phyloP scores from a whole-genome alignment of 2,113 vertebrate genomes.

The Otus sunia region DNA sequence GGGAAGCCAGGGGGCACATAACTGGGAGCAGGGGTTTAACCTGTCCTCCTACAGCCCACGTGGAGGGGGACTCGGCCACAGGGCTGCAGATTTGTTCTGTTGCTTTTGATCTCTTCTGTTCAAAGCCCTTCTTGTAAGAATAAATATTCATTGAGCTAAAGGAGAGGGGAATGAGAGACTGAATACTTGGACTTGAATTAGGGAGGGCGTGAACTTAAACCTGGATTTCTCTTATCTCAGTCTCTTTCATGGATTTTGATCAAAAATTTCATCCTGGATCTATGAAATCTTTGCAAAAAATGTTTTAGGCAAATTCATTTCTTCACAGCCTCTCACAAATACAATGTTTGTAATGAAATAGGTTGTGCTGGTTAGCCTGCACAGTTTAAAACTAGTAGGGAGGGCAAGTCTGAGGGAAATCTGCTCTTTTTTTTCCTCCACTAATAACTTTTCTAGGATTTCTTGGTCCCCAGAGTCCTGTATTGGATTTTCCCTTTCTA shows the following conservation, averaged over 20 bases:
- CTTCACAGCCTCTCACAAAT: neutral
- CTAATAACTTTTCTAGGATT: neutral
- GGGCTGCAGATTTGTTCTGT: neutral
- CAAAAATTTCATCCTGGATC: neutral
- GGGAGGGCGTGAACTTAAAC: neutral
- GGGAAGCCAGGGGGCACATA: accelerated
- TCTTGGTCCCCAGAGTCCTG: neutral
- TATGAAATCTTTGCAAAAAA: neutral
- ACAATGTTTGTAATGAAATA: neutral
- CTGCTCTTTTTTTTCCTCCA: neutral
- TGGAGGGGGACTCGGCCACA: neutral
- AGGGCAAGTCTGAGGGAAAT: neutral
- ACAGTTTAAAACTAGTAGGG: neutral
- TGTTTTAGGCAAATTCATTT: neutral
- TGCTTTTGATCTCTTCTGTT: neutral
- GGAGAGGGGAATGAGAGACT: neutral
- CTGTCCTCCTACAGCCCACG: neutral
- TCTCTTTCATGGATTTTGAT: neutral
- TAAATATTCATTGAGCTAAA: conserved; percentile 11
- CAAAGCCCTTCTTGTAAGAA: neutral
- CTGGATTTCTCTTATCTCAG: neutral
- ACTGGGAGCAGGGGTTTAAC: neutral
- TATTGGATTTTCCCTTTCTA: neutral
- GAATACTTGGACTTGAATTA: neutral
- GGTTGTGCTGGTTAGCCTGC: neutral